Base-by-base conservation (phyloP, 2,888 invertebrate genomes). In the Drosophila subquinaria region DNA sequence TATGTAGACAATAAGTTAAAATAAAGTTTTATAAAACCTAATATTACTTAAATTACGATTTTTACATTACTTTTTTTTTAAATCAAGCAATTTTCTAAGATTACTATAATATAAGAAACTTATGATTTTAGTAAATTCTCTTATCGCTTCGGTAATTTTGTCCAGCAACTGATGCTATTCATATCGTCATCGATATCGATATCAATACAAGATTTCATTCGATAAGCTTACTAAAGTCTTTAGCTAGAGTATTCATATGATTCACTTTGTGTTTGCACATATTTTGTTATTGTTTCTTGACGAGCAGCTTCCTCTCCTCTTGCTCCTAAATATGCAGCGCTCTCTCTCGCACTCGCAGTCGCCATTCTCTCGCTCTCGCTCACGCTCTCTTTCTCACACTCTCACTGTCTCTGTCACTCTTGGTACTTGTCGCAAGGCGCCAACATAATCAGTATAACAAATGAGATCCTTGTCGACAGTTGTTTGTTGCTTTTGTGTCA, bases 391-490 rank as follows among this genome's bases (percentile, higher is more conserved):
- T 40, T 36, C 40, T 43, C 52, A 36, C 20, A 17, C 50, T 27
- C 50, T 45, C 20, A 51, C 53, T 43, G 30, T n/a, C 33, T 33
- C 35, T 36, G 10, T 10, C 17, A 4, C 27, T 27, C 40, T 51
- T 61, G 64, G 13, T 75, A 60, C 52, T 69, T 73, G 68, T 79
- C 70, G 85, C 75, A 86, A 83, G 81, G 80, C 88, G 81, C 85
- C 90, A 91, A 90, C 90, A 89, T 91, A 91, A 91, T 91, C 91
- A 91, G 87, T 79, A 89, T 91, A 91, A 91, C 91, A 91, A 91
- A 91, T 91, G 91, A 91, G 88, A 91, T 91, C 89, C 91, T 91
- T 89, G 90, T 91, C 90, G 91, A 91, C 91, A 90, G 90, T 90
- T 91, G 89, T 88, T 86, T 89, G 88, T 72, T 78, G 88, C 81